Evolutionary conservation across 2,113 vertebrate genomes (phyloP), one percentile per base, ranked within the genome.

Genomic region (Orthonyx spaldingii): DNA sequence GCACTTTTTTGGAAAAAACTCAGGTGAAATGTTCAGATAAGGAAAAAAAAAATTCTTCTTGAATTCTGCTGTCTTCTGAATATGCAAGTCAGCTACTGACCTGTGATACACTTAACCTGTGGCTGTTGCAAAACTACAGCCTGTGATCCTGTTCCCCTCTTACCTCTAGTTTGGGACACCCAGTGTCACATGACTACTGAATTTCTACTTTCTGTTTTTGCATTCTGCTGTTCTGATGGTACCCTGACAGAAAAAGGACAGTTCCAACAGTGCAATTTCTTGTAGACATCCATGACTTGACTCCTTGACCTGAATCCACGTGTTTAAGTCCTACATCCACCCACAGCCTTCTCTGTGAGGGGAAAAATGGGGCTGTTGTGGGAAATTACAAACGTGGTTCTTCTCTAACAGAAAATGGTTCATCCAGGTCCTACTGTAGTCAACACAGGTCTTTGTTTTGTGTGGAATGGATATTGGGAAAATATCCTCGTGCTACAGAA

Each of bases 1-100:
- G 17, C 20, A 39, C 2, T 61, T 60, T 16, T 0, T 59, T 35
- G 20, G 4, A 28, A 50, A 56, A 44, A 20, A 35, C 46, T 53
- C 46, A 39, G 2, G 8, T 24, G 42, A 49, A 55, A 13, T 8
- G 9, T 46, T 78, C 30, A 39, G 16, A 3, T 17, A 9, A 66
- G 5, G 3, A 53, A 61, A 47, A 69, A 27, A 28, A 11, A 33
- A 13, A 20, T 66, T 35, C 7, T 17, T 80, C 16, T n/a, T 92
- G 97, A 55, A 97, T 97, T 63, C 97, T 97, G 16, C 32, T 76
- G 10, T 44, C 44, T 65, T 56, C 5, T 3, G 12, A 46, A 50
- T 7, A 21, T 28, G 5, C 37, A 68, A 49, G 18, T 57, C 33
- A 71, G 44, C 30, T 49, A 12, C 32, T 57, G 68, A 50, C 10